These are phyloP conservation scores for Microctonus brassicae DNA, from an alignment of 2,888 invertebrate genomes.

Conservation along the genomic window DNA sequence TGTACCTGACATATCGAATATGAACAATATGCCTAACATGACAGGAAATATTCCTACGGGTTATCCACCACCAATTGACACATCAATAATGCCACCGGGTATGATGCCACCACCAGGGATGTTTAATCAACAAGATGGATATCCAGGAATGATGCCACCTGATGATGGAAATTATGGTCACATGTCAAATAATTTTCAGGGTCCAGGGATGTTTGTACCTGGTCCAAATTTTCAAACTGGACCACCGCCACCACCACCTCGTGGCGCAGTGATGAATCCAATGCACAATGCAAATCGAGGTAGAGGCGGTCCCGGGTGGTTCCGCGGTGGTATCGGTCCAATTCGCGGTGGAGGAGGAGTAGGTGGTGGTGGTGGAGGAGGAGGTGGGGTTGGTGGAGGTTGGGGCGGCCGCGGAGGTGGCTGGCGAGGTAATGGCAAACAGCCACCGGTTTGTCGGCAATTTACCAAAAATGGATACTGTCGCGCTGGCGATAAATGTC, in stretches of 20 bases:
- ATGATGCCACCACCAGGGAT: slow-evolving; percentile 69
- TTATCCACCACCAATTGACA: slow-evolving; percentile 67
- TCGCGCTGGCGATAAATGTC: slow-evolving; percentile 85
- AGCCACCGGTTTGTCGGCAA: slow-evolving; percentile 77
- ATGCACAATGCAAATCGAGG: slow-evolving; percentile 63
- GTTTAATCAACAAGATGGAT: slow-evolving; percentile 64
- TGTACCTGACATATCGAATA: slow-evolving; percentile 58
- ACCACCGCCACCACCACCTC: slow-evolving; percentile 44
- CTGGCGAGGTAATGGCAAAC: slow-evolving; percentile 65
- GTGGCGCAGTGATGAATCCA: slow-evolving; percentile 40
- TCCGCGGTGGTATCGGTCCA: slow-evolving; percentile 62
- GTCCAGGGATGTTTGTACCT: slow-evolving; percentile 57
- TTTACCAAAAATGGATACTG: slow-evolving; percentile 86
- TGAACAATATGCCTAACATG: slow-evolving; percentile 58
- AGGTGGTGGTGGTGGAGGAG: slow-evolving; percentile 71
- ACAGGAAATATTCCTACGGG: slow-evolving; percentile 52
- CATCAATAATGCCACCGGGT: slow-evolving; percentile 62
- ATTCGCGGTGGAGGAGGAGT: slow-evolving; percentile 61
- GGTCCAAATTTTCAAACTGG: slow-evolving; percentile 61
- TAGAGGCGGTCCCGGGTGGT: slow-evolving; percentile 67
- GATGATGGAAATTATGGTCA: slow-evolving; percentile 62
- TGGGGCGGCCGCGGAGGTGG: slow-evolving; percentile 73
- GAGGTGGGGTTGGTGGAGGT: slow-evolving; percentile 71
- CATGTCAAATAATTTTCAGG: slow-evolving; percentile 50
- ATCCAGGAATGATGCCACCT: slow-evolving; percentile 60